These are phyloP conservation scores for Psittacula echo DNA, from an alignment of 2,797 vertebrate genomes.

Conservation along the genomic window DNA sequence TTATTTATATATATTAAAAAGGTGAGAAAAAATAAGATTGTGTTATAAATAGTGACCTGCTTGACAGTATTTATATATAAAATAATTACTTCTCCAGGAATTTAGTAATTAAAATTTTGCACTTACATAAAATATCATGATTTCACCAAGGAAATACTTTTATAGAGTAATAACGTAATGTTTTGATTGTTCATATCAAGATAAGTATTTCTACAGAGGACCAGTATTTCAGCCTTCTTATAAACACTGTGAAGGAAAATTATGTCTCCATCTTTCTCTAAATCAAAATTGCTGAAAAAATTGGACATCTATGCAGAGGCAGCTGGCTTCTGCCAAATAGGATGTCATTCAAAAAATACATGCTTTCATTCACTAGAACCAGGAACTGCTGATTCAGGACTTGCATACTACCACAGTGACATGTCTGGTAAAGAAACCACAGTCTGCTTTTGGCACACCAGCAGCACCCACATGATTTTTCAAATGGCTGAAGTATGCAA, in stretches of 20 bases:
- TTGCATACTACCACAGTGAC: fast-evolving
- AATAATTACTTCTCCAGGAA: not conserved
- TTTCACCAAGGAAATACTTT: not conserved
- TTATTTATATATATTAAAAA: not conserved
- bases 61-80: not conserved
- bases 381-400: not conserved
- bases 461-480: not conserved
- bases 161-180: not conserved
- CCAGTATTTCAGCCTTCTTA: not conserved
- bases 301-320: not conserved
- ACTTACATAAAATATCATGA: not conserved
- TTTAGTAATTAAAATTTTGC: not conserved
- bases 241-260: not conserved
- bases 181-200: not conserved
- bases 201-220: not conserved
- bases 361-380: not conserved
- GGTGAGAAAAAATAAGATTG: not conserved
- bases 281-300: not conserved
- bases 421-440: not conserved
- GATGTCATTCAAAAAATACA: not conserved
- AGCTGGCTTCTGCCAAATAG: not conserved
- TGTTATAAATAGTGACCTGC: not conserved
- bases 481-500: not conserved
- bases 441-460: not conserved
- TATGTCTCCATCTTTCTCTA: not conserved